Base-by-base conservation (phyloP, 2,888 invertebrate genomes). In the Philaethria dido region DNA sequence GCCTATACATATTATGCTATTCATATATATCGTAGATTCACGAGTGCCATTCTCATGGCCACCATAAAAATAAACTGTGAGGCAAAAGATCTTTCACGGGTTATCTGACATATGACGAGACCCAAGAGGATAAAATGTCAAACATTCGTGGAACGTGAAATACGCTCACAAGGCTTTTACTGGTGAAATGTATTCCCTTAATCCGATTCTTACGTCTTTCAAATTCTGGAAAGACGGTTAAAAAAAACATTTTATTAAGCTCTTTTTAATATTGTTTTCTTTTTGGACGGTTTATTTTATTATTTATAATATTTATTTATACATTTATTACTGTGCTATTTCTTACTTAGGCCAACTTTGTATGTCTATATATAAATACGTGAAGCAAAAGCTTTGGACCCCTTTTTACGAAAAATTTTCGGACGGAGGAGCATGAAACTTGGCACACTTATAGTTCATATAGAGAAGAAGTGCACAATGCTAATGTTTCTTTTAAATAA, bases 71-170 rank as follows among this genome's bases (percentile, higher is more conserved):
- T 42, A 60, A 60, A 60, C 29, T 22, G 20, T 44, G 9, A 57
- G 22, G 11, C 2, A 1, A 33, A 59, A 44, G 50, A 59, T 59
- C 33, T 44, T 29, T 59, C 11, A 16, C 42, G 9, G 9, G 50
- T 65, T 65, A 60, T 65, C 59, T 22, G 60, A 52, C 50, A 44
- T 18, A n/a, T 36, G 42, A 65, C 36, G 59, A 44, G 59, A 33
- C 39, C 33, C 57, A n/a, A 44, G 42, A 20, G 50, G 29, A 65
- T 50, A 60, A 50, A 59, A 59, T 44, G 59, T 44, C 20, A 52
- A 65, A 65, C 42, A 59, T 45, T 45, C 20, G 18, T 55, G 42
- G 33, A 22, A 60, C 64, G 33, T 65, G 59, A 50, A 60, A 64
- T 42, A 47, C 18, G 60, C 11, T 48, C 18, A 4, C 16, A 20